Evolutionary conservation across 2,797 vertebrate genomes (phyloP).

Genomic region (Chaunax sp.): DNA sequence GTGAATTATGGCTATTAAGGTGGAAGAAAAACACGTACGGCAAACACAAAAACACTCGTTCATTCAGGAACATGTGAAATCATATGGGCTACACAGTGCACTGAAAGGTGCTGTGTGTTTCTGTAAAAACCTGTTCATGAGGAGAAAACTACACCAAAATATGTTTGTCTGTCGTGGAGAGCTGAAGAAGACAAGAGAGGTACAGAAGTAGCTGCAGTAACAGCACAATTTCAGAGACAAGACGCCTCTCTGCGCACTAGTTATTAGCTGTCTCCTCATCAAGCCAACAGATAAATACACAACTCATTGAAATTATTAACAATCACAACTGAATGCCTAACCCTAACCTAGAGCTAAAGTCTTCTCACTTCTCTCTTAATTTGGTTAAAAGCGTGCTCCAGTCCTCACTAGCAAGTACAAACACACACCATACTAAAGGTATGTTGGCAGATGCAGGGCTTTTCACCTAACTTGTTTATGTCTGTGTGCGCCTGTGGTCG

Average conservation of each 20-base stretch:
- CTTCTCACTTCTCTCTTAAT: no score
- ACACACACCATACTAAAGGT: neutral
- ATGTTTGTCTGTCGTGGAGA: neutral
- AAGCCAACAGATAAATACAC: neutral
- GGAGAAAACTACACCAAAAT: neutral
- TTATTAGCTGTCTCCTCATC: constrained; percentile 22
- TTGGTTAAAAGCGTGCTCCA: no score
- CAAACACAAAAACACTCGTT: constrained; percentile 44
- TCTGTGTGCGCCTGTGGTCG: constrained; percentile 6
- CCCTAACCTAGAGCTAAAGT: no score
- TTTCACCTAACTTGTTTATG: constrained; percentile 9
- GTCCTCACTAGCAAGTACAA: neutral
- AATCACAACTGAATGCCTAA: neutral
- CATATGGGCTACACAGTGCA: neutral
- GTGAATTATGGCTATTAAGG: constrained; percentile 35
- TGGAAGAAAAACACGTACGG: constrained; percentile 43
- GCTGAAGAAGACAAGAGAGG: neutral
- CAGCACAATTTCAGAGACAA: constrained; percentile 17
- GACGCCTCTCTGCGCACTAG: constrained; percentile 1
- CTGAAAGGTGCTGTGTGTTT: constrained; percentile 6
- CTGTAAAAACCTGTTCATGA: constrained; percentile 9
- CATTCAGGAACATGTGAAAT: constrained; percentile 28
- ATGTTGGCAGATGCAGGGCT: constrained; percentile 31
- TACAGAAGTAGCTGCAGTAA: constrained; percentile 9
- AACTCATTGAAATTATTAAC: no score